Evolutionary conservation across 2,888 invertebrate species (phyloP).

Genomic region (Cryptocheilus praepositus): DNA sequence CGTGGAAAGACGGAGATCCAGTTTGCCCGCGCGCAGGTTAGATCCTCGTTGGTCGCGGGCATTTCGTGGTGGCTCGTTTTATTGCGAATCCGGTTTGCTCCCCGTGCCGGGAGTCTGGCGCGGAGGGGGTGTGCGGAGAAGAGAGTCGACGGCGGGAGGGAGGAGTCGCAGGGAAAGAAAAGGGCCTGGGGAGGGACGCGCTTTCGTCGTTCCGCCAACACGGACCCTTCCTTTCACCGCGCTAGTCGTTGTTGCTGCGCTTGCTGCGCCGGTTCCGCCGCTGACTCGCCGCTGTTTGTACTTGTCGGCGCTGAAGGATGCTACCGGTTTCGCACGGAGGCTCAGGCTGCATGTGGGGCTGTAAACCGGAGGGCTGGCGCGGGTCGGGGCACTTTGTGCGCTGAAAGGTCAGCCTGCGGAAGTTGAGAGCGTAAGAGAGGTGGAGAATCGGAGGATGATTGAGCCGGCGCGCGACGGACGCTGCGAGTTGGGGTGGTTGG

Average conservation of each 20-base stretch:
- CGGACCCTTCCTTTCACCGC: conserved; percentile 1
- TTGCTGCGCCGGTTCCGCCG: conserved; percentile 30
- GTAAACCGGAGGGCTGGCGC: no score
- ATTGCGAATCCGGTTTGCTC: conserved; percentile 73
- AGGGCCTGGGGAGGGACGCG: conserved; percentile 45
- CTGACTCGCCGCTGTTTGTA: neutral
- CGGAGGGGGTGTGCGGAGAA: conserved; percentile 12
- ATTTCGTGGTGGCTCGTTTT: conserved; percentile 64
- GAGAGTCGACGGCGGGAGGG: conserved; percentile 25
- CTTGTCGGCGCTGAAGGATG: neutral
- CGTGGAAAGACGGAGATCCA: conserved; percentile 57
- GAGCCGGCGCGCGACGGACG: no score
- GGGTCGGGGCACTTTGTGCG: no score
- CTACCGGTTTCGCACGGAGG: neutral
- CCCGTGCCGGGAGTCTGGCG: conserved; percentile 40
- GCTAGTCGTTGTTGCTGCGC: conserved; percentile 32
- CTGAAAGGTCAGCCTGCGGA: no score
- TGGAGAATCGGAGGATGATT: no score
- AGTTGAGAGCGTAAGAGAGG: no score
- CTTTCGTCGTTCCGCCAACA: conserved; percentile 46
- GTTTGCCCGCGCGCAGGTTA: conserved; percentile 57
- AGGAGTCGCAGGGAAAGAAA: conserved; percentile 54
- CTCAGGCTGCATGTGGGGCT: no score
- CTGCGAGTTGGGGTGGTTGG: no score
- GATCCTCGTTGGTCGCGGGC: conserved; percentile 58